phyloP scores from a whole-genome alignment of 2,113 vertebrate genomes.

The Ceratotherium simum region DNA sequence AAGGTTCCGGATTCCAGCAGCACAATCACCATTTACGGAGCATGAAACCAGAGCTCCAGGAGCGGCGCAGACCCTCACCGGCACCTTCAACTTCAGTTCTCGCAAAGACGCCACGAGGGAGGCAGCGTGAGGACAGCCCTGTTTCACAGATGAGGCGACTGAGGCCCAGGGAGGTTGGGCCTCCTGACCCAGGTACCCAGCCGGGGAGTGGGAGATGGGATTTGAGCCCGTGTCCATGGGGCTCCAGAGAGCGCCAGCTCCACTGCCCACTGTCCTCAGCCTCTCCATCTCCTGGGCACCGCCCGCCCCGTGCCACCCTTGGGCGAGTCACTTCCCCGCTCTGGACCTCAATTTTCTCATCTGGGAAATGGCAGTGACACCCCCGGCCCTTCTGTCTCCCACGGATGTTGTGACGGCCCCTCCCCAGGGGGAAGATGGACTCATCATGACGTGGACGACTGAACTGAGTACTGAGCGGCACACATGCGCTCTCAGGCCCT shows the following conservation, averaged over 20 bases:
- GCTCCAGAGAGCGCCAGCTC: background rate
- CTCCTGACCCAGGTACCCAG: background rate
- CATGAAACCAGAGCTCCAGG: background rate
- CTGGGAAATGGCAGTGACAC: background rate
- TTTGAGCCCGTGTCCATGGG: background rate
- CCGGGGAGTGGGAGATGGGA: background rate
- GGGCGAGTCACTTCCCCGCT: background rate
- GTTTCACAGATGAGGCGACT: background rate
- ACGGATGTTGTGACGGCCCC: background rate
- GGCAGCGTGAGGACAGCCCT: background rate
- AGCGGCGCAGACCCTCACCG: background rate
- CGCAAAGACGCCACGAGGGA: background rate
- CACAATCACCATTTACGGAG: background rate
- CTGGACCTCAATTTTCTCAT: background rate
- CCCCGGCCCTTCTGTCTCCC: background rate
- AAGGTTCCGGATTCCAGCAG: background rate
- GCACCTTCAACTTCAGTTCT: background rate
- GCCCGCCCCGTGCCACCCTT: fast-evolving
- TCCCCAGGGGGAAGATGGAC: background rate
- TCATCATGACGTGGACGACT: background rate
- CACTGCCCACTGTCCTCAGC: background rate
- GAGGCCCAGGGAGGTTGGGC: background rate
- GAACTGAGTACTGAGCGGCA: background rate
- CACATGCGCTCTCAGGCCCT: background rate
- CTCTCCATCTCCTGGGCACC: background rate